phyloP scores from a whole-genome alignment of 1,140 invertebrate genomes.

The Asbolus verrucosus region DNA sequence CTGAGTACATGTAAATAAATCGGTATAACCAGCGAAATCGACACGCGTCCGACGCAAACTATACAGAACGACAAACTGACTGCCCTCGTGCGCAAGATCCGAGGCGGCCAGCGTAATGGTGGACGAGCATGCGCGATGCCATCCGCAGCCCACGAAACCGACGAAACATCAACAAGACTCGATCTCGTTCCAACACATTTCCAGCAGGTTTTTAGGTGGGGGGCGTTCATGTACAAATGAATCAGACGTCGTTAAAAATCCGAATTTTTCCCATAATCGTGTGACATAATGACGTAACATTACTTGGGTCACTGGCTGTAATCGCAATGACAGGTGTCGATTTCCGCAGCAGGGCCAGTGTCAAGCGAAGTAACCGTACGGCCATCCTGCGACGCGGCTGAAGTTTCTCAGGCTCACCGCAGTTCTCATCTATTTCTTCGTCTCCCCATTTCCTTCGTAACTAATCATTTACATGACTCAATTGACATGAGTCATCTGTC shows the following conservation, averaged over 20 bases:
- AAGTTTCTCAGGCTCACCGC: constrained; percentile 4
- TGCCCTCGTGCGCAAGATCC: constrained; percentile 36
- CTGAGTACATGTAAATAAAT: constrained; percentile 37
- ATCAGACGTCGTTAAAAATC: not conserved
- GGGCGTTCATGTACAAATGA: not conserved
- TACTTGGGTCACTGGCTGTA: no score
- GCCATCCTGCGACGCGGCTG: not conserved
- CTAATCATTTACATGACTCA: not conserved
- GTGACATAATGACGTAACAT: no score
- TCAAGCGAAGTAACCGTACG: not conserved
- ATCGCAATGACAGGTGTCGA: no score
- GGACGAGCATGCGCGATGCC: constrained; percentile 20
- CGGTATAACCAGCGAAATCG: constrained; percentile 10
- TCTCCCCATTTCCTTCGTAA: not conserved
- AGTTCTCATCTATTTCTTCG: not conserved
- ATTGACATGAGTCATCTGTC: not conserved
- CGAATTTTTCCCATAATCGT: not conserved
- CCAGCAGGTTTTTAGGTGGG: not conserved
- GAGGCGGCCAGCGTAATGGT: constrained; percentile 28
- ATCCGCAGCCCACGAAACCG: not conserved
- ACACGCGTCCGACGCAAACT: constrained; percentile 40
- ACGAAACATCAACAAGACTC: constrained; percentile 33
- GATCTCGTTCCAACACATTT: constrained; percentile 19
- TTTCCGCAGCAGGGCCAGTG: no score
- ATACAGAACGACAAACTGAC: constrained; percentile 36